phyloP scores from a whole-genome alignment of 2,113 vertebrate genomes.

The Ahaetulla prasina region DNA sequence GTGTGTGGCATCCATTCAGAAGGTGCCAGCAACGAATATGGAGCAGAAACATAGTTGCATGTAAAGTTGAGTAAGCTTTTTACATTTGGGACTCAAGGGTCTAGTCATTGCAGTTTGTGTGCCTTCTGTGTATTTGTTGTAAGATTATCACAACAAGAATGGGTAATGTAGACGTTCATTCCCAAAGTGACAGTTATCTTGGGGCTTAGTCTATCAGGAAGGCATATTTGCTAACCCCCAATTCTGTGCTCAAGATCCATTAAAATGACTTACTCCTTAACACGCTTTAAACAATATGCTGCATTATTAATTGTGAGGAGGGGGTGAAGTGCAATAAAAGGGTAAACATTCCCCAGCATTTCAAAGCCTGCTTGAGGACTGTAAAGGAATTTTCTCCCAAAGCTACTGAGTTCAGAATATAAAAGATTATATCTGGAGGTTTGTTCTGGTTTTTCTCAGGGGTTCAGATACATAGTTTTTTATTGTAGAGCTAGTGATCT shows the following conservation, averaged over 20 bases:
- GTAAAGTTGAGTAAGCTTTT: background rate
- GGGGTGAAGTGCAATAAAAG: background rate
- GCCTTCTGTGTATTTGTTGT: background rate
- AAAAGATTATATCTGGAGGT: background rate
- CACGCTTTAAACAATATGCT: background rate
- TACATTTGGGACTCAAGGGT: background rate
- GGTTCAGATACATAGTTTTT: background rate
- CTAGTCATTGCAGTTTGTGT: background rate
- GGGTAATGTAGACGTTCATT: background rate
- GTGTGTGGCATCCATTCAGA: conserved; percentile 14
- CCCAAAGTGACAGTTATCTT: background rate
- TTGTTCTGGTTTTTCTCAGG: background rate
- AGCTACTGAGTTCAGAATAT: background rate
- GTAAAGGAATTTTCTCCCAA: background rate
- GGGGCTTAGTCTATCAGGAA: background rate
- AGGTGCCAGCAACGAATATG: background rate
- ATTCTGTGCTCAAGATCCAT: background rate
- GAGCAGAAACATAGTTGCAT: background rate
- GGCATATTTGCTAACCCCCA: background rate
- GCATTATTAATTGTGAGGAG: background rate
- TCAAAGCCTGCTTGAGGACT: background rate
- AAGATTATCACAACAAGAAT: background rate
- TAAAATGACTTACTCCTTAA: background rate
- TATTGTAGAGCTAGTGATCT: background rate
- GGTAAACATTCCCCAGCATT: background rate